Evolutionary conservation across 1,140 invertebrate genomes (phyloP).

Genomic region (Diplogasteroides magnus): DNA sequence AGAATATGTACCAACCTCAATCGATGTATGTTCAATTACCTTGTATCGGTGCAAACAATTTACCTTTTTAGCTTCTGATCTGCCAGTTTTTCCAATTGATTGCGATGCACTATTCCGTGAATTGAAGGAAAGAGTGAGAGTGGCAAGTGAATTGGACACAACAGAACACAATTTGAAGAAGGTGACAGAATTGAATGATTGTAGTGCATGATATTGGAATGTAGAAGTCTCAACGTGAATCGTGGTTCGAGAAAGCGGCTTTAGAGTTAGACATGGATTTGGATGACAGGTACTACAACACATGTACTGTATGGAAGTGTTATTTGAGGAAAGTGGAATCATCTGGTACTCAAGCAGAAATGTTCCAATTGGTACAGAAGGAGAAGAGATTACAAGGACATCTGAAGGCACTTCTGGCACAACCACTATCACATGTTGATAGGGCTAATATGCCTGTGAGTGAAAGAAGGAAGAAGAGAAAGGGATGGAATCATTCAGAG

Average conservation of each 20-base stretch:
- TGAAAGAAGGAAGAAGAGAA: too few relatives aligned
- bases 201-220: constrained; percentile 10
- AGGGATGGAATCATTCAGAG: too few relatives aligned
- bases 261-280: constrained; percentile 74
- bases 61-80: constrained; percentile 67
- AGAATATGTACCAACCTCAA: constrained; percentile 74
- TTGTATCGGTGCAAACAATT: neutral
- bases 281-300: constrained; percentile 3
- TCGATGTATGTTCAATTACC: constrained; percentile 64
- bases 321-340: constrained; percentile 15
- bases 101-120: constrained; percentile 57
- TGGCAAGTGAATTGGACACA: constrained; percentile 74
- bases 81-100: constrained; percentile 75
- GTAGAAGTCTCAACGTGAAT: constrained; percentile 56
- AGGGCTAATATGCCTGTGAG: neutral
- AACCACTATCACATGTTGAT: constrained; percentile 16
- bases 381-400: constrained; percentile 3
- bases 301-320: constrained; percentile 1
- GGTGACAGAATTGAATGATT: too few relatives aligned
- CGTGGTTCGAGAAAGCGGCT: constrained; percentile 76
- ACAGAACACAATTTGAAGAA: constrained; percentile 68
- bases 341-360: neutral
- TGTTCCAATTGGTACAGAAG: constrained; percentile 17
- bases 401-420: constrained; percentile 6
- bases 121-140: constrained; percentile 69